Evolutionary conservation across 2,797 vertebrate genomes (phyloP), one percentile per base, ranked within the genome.

Genomic region (Holocentrus rufus): DNA sequence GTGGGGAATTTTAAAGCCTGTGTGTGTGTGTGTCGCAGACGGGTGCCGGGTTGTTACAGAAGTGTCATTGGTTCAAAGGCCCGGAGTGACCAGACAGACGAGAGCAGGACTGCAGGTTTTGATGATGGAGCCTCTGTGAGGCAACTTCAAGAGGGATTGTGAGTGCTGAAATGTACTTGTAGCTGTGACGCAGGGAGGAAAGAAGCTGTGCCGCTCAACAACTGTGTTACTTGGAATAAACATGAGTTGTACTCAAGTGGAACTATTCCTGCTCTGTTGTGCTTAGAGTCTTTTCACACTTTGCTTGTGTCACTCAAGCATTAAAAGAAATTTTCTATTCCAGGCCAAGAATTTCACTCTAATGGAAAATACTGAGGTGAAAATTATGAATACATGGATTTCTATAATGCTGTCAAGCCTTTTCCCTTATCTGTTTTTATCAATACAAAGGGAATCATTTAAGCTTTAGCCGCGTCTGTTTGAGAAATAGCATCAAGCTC

Each of bases 1-100:
- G 59, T 52, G 56, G 58, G 42, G 82, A 73, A 55, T 77, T 59
- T 62, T 65, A 77, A 70, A 77, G 76, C 64, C 25, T n/a, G n/a
- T n/a, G n/a, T n/a, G n/a, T 1, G 20, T 5, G 63, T 58, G 57
- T 70, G 66, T 59, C 42, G 1, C 69, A 50, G 64, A 56, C 31
- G 9, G 69, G 36, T 65, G 69, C 4, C 23, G 14, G 56, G 68
- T 63, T 80, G 78, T 53, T 63, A 80, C 54, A 70, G 76, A 18
- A 53, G 72, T 63, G 77, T 76, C 75, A 63, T 2, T 13, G 59
- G 77, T 76, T 83, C 69, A 82, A 72, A 80, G 76, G 74, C 60
- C 64, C 6, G 25, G 27, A 36, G 76, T 83, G 76, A 72, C 66
- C 65, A 4, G 47, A 39, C 42, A 61, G 61, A 76, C 18, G 20